Evolutionary conservation across 2,797 vertebrate genomes (phyloP).

Genomic region (Synaphobranchus kaupii): DNA sequence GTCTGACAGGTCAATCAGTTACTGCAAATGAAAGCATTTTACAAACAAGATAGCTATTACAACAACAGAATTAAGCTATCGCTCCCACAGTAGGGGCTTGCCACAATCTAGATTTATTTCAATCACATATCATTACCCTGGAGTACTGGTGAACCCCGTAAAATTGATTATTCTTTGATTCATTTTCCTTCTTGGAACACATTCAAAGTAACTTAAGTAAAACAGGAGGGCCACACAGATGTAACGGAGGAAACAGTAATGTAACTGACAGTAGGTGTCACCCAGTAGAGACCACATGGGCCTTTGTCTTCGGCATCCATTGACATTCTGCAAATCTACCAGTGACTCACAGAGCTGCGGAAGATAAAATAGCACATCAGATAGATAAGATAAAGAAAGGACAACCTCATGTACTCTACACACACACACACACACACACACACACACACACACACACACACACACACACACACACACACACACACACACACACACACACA

Average conservation of each 20-base stretch:
- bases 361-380: slow-evolving; percentile 40
- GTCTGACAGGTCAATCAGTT: slow-evolving; percentile 76
- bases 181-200: background rate
- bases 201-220: background rate
- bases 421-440: background rate
- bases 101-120: slow-evolving; percentile 52
- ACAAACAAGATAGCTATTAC: slow-evolving; percentile 62
- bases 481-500: background rate
- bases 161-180: slow-evolving; percentile 13
- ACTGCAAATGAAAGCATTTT: slow-evolving; percentile 69
- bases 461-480: background rate
- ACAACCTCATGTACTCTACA: slow-evolving; percentile 19
- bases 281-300: slow-evolving; percentile 88
- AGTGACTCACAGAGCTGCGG: slow-evolving; percentile 89
- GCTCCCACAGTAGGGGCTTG: slow-evolving; percentile 48
- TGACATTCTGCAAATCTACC: slow-evolving; percentile 91
- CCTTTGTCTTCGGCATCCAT: slow-evolving; percentile 86
- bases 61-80: slow-evolving; percentile 59
- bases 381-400: slow-evolving; percentile 46
- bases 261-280: slow-evolving; percentile 88
- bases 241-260: background rate
- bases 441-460: background rate
- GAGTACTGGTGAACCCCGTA: background rate
- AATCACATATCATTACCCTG: slow-evolving; percentile 47
- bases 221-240: background rate